These are phyloP conservation scores for Hyposmocoma kahamanoa DNA, from an alignment of 1,140 invertebrate genomes.

Conservation along the genomic window DNA sequence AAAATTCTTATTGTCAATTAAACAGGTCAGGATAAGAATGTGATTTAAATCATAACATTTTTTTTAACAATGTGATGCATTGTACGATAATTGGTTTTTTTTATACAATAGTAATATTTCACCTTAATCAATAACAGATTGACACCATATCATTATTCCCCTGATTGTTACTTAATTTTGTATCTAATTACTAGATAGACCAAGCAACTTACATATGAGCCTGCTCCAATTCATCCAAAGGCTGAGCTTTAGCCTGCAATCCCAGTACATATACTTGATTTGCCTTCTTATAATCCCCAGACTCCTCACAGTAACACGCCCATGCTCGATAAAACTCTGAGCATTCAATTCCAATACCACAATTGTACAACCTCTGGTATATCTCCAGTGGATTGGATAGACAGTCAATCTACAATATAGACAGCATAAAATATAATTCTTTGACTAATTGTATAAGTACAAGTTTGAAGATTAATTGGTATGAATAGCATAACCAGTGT, in stretches of 20 bases:
- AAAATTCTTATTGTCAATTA: too few species aligned
- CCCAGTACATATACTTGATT: slow-evolving; percentile 84
- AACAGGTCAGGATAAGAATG: too few species aligned
- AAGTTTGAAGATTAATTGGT: too few species aligned
- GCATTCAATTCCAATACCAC: slow-evolving; percentile 84
- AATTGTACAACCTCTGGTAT: slow-evolving; percentile 83
- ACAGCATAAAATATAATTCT: slow-evolving; percentile 6
- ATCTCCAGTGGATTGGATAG: slow-evolving; percentile 83
- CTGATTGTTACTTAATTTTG: too few species aligned
- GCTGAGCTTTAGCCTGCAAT: slow-evolving; percentile 80
- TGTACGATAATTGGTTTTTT: too few species aligned
- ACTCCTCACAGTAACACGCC: slow-evolving; percentile 86
- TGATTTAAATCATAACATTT: too few species aligned
- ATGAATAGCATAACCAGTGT: too few species aligned
- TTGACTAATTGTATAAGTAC: too few species aligned
- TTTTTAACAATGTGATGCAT: too few species aligned
- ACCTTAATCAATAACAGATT: too few species aligned
- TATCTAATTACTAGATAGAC: slow-evolving; percentile 7
- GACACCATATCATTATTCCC: too few species aligned
- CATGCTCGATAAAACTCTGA: slow-evolving; percentile 86
- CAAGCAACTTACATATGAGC: slow-evolving; percentile 82
- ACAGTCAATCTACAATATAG: slow-evolving; percentile 81
- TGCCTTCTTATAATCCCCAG: slow-evolving; percentile 82
- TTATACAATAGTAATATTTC: too few species aligned
- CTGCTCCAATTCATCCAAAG: slow-evolving; percentile 80